Evolutionary conservation across 2,113 vertebrate species (phyloP), one percentile per base, ranked within the genome.

Genomic region (Myxocyprinus asiaticus): DNA sequence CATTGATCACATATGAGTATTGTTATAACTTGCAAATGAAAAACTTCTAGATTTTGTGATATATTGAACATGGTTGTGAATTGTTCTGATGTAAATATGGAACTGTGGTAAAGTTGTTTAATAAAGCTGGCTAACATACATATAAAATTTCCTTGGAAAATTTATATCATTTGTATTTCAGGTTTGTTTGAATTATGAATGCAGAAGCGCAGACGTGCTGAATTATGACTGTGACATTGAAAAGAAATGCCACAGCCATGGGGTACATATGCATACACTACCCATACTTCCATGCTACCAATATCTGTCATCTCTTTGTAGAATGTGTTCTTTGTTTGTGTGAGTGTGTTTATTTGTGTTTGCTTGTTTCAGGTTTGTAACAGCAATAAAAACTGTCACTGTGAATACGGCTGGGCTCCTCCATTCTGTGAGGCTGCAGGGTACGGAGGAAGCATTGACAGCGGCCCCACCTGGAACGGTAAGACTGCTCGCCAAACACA

Each of bases 321-420:
- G 22, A 33, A n/a, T n/a, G n/a, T n/a, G n/a, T 33, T 48, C 2
- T 48, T 2, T 7, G 44, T 80, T 33, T 17, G 11, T 63, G 10
- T 77, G n/a, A 64, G 22, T 71, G 63, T 79, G 69, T 75, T 69
- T 73, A 42, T 81, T 69, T 66, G 50, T 43, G 61, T 14, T 17
- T 61, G 4, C 15, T 5, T 58, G 9, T 43, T 64, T 7, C 80
- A 96, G 98, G 94, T 98, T 64, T 99, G 98, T 89, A 99, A 99
- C 86, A 99, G 89, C 85, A 98, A 98, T 89, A 95, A 86, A 88
- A 98, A 97, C 89, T 99, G 98, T 85, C 98, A 99, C 90, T 99
- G 98, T 83, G 87, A 93, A 0, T 50, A 90, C 0, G 93, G 93
- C 83, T 98, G 97, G 97, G 95, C 91, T 4, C 94, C 95, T 2